These are phyloP conservation scores for Limnephilus marmoratus DNA, from an alignment of 2,888 invertebrate genomes.

Conservation along the genomic window DNA sequence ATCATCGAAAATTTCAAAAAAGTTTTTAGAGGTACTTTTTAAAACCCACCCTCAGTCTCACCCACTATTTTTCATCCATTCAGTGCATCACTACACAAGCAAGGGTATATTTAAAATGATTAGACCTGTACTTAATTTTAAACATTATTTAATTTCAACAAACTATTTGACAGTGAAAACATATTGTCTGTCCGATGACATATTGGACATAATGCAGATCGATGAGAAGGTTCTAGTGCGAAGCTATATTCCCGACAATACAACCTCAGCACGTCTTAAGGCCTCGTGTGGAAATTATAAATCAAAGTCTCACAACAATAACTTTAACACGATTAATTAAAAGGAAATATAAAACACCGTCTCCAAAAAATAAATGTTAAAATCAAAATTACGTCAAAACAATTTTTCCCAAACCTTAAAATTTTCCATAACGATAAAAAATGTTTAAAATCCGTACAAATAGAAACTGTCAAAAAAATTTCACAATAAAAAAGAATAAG, in stretches of 20 bases:
- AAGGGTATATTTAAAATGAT: too few relatives aligned
- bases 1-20: too few relatives aligned
- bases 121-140: background rate
- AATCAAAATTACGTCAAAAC: background rate
- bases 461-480: background rate
- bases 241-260: background rate
- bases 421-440: background rate
- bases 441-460: background rate
- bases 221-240: background rate
- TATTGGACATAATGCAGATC: background rate
- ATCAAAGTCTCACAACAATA: background rate
- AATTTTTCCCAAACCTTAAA: background rate
- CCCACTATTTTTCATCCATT: too few relatives aligned
- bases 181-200: background rate
- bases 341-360: background rate
- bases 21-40: too few relatives aligned
- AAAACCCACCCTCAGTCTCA: too few relatives aligned
- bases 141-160: background rate
- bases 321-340: background rate
- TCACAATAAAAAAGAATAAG: background rate
- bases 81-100: too few relatives aligned
- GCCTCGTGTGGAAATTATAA: background rate
- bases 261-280: slow-evolving; percentile 2
- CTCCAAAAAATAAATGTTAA: background rate
- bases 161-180: background rate